Evolutionary conservation across 2,888 invertebrate genomes (phyloP), one percentile per base, ranked within the genome.

Genomic region (Cheilosia soror): DNA sequence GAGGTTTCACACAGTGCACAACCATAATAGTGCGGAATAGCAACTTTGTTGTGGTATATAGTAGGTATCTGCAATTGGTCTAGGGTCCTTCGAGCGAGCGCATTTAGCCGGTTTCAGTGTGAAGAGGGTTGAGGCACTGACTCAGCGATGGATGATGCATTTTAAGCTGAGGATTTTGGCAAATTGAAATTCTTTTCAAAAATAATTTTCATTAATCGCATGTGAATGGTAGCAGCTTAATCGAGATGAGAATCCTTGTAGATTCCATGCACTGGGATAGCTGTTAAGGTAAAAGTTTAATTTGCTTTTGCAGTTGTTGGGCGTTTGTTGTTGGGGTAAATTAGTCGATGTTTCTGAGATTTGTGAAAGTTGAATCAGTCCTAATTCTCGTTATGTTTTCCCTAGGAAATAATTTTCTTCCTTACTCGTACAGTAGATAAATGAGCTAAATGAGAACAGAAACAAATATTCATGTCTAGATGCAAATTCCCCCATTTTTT

Each of bases 161-260:
- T 71, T 57, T 63, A 78, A 69, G 65, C 69, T 58, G 40, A 57
- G 80, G 80, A 75, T 79, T 84, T 80, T 76, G 53, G 40, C 29
- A 85, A 85, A 85, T 85, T 85, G 71, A 80, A 80, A 80, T 80
- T 80, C 71, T 71, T 80, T 76, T 62, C 60, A 27, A 65, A 73
- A 75, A 60, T 75, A 42, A 60, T 80, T 60, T 75, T 20, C 49
- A 80, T 85, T 75, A 53, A 79, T 84, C 62, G 58, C 49, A 62
- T 62, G 33, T 73, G 71, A 82, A 82, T 71, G 51, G 53, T n/a
- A 7, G 58, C 27, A 66, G 49, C 44, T 55, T 53, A 42, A 44
- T 29, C 27, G 51, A 51, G 37, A 37, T 11, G 11, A 11, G 37
- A 11, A 3, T 3, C 4, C 1, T 33, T 33, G 33, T 29, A 2